Evolutionary conservation across 2,797 vertebrate genomes (phyloP).

Genomic region (Austrolebias charrua): DNA sequence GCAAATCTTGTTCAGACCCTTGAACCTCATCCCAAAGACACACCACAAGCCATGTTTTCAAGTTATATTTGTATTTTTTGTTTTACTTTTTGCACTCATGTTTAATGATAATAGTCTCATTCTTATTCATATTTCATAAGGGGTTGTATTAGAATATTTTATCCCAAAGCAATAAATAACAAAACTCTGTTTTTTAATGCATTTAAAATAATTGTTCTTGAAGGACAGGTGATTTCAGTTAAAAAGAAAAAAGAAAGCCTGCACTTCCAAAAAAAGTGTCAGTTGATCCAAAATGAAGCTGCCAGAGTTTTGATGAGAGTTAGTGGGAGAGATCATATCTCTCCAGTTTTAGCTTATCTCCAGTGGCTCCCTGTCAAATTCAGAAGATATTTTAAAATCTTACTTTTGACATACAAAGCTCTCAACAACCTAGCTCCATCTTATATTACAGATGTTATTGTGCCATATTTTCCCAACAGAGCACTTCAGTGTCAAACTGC

Average conservation of each 20-base stretch:
- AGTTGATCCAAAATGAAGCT: no score
- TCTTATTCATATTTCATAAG: not conserved
- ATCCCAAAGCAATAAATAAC: not conserved
- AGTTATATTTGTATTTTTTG: not conserved
- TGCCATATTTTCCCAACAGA: no score
- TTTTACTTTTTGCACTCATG: not conserved
- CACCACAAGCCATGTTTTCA: conserved; percentile 3
- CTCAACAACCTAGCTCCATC: no score
- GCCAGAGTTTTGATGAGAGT: no score
- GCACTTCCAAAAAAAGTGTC: no score
- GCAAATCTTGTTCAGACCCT: not conserved
- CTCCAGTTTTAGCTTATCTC: no score
- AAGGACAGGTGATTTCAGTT: not conserved
- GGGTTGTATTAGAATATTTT: not conserved
- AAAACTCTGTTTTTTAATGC: not conserved
- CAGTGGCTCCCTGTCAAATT: no score
- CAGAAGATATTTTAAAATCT: no score
- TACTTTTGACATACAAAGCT: no score
- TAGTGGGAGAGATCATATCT: no score
- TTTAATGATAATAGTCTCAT: conserved; percentile 3
- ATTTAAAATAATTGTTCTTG: conserved; percentile 1
- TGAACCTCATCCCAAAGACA: conserved; percentile 9
- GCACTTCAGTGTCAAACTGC: no score
- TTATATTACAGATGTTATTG: no score
- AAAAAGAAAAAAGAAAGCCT: conserved; percentile 1